Evolutionary conservation across 2,888 invertebrate genomes (phyloP).

Genomic region (Erebia palarica): DNA sequence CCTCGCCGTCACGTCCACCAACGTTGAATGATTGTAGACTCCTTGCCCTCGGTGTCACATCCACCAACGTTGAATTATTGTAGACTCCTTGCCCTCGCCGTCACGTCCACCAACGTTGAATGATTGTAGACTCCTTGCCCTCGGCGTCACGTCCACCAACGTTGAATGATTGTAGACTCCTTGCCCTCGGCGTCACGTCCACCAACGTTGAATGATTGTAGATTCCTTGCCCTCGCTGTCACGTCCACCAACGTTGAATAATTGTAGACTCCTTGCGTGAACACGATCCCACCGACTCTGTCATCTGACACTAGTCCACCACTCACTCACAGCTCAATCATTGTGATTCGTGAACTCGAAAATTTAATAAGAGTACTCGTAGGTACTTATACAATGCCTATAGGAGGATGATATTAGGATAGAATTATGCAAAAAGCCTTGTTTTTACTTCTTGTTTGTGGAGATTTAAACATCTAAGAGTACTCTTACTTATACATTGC

Average conservation of each 20-base stretch:
- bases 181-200: constrained; percentile 56
- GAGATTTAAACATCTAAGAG: no score
- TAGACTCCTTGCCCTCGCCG: no score
- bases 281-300: constrained; percentile 7
- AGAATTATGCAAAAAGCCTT: no score
- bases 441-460: no score
- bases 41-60: constrained; percentile 53
- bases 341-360: neutral
- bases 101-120: constrained; percentile 67
- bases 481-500: no score
- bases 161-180: constrained; percentile 68
- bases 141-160: constrained; percentile 59
- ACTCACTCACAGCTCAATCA: neutral
- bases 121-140: no score
- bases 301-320: neutral
- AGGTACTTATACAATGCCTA: no score
- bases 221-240: constrained; percentile 44
- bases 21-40: constrained; percentile 68
- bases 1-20: constrained; percentile 58
- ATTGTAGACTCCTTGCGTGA: constrained; percentile 49
- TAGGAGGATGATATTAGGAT: no score
- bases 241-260: constrained; percentile 69
- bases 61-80: constrained; percentile 69
- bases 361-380: neutral
- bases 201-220: constrained; percentile 68